These are phyloP conservation scores for Carterocephalus palaemon DNA, from an alignment of 2,888 invertebrate species.

Conservation along the genomic window DNA sequence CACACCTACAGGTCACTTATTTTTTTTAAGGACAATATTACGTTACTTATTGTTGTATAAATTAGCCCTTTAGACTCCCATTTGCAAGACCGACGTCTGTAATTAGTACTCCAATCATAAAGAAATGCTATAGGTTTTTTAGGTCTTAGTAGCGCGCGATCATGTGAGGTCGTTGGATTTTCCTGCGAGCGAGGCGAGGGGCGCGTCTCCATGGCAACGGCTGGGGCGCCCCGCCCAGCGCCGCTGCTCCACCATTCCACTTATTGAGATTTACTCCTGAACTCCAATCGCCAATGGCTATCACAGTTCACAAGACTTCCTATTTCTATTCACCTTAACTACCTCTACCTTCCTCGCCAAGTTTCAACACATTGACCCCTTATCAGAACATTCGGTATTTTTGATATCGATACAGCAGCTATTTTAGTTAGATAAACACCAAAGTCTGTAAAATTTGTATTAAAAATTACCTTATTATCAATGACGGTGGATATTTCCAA, in stretches of 20 bases:
- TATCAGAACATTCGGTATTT: conserved; percentile 20
- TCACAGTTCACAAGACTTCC: not conserved
- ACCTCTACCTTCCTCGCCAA: conserved; percentile 3
- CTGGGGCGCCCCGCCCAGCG: conserved; percentile 64
- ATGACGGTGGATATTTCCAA: not conserved
- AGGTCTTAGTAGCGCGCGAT: conserved; percentile 19
- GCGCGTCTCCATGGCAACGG: conserved; percentile 65
- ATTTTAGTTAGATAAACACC: conserved; percentile 27
- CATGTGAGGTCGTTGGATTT: conserved; percentile 29
- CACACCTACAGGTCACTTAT: not conserved
- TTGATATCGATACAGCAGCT: conserved; percentile 27
- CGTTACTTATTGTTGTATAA: not conserved
- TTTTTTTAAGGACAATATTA: not conserved
- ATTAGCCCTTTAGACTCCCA: conserved; percentile 8
- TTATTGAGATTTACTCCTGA: conserved; percentile 43
- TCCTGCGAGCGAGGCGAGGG: conserved; percentile 44
- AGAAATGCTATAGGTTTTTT: conserved; percentile 21
- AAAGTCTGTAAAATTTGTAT: conserved; percentile 15
- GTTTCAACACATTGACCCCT: conserved; percentile 12
- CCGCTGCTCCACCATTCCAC: conserved; percentile 38
- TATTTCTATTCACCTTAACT: too few species aligned
- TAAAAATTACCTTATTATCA: conserved; percentile 12
- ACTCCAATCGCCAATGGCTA: conserved; percentile 11
- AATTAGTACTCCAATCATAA: conserved; percentile 17
- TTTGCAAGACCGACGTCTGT: conserved; percentile 1